Base-by-base conservation (phyloP, 2,888 invertebrate species). In the Dioctria rufipes region DNA sequence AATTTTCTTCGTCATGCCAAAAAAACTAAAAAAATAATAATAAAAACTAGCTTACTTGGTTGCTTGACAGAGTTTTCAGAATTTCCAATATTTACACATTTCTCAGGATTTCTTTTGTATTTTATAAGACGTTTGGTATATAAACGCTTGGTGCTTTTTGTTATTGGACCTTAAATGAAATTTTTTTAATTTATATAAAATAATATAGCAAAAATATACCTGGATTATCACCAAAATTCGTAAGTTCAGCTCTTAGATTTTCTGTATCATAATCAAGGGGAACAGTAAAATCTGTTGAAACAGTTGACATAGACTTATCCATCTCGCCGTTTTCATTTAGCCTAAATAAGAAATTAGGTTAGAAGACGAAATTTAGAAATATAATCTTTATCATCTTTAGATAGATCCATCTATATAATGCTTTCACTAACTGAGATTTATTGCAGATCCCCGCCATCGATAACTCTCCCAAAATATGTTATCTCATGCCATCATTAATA, bases 91-190 rank as follows among this genome's bases (percentile, higher is more conserved):
- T 73, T 39, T 8, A 51, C 39, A 8, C 8, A 6, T 67, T 46
- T 71, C 8, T 80, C 65, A 39, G 86, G 85, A 75, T 87, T 86
- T 0, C 88, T 82, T 85, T 90, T 91, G 81, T 95, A 88, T 77
- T 92, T 92, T 60, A 92, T 91, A 46, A 96, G 89, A 84, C 94
- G 93, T 86, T 92, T 94, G 71, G 95, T 89, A 86, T 97, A 97
- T 6, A 96, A 88, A 1, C 92, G 91, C 84, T 95, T 94, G 0
- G 97, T 97, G 3, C 92, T 92, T 11, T 91, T 89, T 2, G 94
- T 94, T 84, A 97, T 94, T 3, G 97, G 97, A 0, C 97, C 97
- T 75, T 75, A 58, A 43, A 60, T 13, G 25, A 25, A 43, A 61
- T 65, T 61, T 13, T 5, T 5, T 75, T 4, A 67, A 46, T 39